Conservation (phyloP, 2,113 vertebrate genomes). For the Xenus cinereus region DNA sequence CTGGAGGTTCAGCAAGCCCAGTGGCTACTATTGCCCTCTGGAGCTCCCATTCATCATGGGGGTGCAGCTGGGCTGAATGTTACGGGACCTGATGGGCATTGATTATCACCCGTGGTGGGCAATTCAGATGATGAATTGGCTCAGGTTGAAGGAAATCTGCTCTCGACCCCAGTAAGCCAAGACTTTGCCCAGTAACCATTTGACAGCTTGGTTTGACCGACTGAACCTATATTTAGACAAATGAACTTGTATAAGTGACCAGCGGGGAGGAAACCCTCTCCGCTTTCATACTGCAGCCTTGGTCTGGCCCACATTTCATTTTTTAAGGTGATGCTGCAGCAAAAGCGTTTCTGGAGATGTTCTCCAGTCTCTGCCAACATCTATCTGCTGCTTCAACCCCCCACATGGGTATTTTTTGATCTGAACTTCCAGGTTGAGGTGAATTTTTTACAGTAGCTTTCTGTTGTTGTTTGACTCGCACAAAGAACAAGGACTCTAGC, state of each 20-base stretch:
- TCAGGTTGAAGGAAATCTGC: neutral
- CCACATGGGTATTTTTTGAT: neutral
- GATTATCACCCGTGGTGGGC: neutral
- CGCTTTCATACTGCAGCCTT: neutral
- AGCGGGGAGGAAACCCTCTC: neutral
- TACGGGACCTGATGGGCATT: neutral
- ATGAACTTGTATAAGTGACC: neutral
- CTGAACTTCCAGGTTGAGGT: neutral
- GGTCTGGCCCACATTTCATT: neutral
- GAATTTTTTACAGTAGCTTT: neutral
- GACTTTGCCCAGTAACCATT: neutral
- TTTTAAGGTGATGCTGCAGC: neutral
- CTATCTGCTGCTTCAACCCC: neutral
- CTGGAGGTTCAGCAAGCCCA: fast-evolving
- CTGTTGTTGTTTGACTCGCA: neutral
- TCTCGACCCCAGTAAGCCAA: fast-evolving
- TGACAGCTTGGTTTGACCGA: neutral
- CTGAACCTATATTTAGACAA: neutral
- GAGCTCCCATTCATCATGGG: neutral
- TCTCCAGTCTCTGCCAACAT: neutral
- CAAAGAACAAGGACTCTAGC: neutral
- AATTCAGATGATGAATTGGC: neutral
- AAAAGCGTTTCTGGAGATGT: neutral
- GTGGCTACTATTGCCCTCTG: fast-evolving
- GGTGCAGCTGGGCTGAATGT: neutral